These are phyloP conservation scores for Neogobius melanostomus DNA, from an alignment of 2,113 vertebrate genomes.

Conservation along the genomic window DNA sequence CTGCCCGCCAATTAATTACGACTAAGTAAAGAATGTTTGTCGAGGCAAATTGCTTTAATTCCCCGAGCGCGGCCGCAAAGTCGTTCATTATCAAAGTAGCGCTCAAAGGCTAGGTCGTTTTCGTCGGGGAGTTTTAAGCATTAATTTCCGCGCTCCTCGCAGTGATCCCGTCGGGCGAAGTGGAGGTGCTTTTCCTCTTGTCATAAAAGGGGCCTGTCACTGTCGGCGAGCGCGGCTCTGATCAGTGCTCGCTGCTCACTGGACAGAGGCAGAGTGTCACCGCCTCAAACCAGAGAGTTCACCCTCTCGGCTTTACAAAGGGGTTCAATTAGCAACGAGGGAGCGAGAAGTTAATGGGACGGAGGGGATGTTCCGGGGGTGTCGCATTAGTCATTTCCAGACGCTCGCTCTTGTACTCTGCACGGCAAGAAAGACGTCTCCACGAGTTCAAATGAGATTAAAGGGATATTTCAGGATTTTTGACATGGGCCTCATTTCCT, in stretches of 20 bases:
- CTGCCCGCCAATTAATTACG: constrained; percentile 83
- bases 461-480: too few species aligned
- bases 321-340: neutral
- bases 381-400: too few species aligned
- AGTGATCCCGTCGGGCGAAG: constrained; percentile 48
- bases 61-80: constrained; percentile 78
- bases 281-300: constrained; percentile 31
- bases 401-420: too few species aligned
- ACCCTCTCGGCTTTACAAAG: constrained; percentile 15
- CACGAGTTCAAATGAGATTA: too few species aligned
- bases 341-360: neutral
- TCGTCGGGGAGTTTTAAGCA: constrained; percentile 78
- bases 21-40: constrained; percentile 86
- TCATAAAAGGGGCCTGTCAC: constrained; percentile 59
- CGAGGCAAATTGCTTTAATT: constrained; percentile 85
- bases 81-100: constrained; percentile 85
- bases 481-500: too few species aligned
- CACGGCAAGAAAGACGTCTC: too few species aligned
- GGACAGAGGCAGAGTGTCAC: constrained; percentile 48
- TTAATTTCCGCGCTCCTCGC: constrained; percentile 67
- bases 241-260: constrained; percentile 65
- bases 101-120: constrained; percentile 85
- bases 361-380: too few species aligned
- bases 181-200: constrained; percentile 47
- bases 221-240: constrained; percentile 53